Conservation (phyloP, 1,140 invertebrate species). For the Atopsyche davidsoni region DNA sequence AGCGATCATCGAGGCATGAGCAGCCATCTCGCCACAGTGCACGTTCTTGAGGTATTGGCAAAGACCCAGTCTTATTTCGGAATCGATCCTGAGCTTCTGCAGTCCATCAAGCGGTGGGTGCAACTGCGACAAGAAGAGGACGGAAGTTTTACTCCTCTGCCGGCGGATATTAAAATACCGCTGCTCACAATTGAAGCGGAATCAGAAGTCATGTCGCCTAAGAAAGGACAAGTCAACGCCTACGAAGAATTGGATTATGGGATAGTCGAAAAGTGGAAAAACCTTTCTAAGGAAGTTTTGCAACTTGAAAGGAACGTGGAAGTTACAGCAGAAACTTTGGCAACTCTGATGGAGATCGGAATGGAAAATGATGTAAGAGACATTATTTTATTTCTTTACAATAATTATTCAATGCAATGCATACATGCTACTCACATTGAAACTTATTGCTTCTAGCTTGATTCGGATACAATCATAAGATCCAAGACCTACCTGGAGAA, state of each 20-base stretch:
- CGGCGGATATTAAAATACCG: conserved; percentile 50
- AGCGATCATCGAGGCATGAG: conserved; percentile 56
- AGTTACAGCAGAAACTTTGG: conserved; percentile 55
- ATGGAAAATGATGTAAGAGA: conserved; percentile 49
- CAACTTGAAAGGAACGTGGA: conserved; percentile 49
- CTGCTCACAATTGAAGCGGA: conserved; percentile 40
- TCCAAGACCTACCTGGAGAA: conserved; percentile 53
- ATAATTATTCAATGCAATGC: background rate
- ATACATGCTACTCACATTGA: background rate
- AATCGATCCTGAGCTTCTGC: conserved; percentile 52
- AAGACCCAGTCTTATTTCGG: conserved; percentile 54
- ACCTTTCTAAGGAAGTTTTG: conserved; percentile 43
- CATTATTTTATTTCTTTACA: conserved; percentile 13
- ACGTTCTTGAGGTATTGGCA: conserved; percentile 51
- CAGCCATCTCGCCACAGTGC: conserved; percentile 52
- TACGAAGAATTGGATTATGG: conserved; percentile 30
- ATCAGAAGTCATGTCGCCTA: conserved; percentile 35
- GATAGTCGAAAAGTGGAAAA: conserved; percentile 40
- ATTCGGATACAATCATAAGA: conserved; percentile 43
- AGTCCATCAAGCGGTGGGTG: conserved; percentile 53
- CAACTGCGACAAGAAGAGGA: conserved; percentile 52
- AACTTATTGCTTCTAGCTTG: conserved; percentile 38
- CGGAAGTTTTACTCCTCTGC: conserved; percentile 52
- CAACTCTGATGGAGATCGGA: conserved; percentile 52
- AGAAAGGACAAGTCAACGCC: conserved; percentile 12